Evolutionary conservation across 1,140 invertebrate species (phyloP).

Genomic region (Macrotrachela quadricornifera): DNA sequence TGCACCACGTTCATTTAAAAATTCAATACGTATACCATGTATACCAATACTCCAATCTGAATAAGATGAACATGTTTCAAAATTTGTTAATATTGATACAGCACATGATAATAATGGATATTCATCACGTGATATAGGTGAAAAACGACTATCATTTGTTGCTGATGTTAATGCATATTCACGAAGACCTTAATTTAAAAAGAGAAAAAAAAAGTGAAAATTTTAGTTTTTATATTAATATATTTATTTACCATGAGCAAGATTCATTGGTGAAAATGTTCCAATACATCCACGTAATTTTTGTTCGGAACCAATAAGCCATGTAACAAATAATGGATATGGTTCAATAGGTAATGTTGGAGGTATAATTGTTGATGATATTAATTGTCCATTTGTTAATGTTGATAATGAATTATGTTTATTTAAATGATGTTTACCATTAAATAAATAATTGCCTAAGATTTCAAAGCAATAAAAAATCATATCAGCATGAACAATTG

Average conservation of each 20-base stretch:
- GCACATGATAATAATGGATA: slow-evolving; percentile 71
- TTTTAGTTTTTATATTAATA: too few species aligned
- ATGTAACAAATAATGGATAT: slow-evolving; percentile 81
- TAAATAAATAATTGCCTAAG: slow-evolving; percentile 2
- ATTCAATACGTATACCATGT: slow-evolving; percentile 94
- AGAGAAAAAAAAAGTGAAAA: too few species aligned
- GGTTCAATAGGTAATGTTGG: background rate
- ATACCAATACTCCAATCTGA: slow-evolving; percentile 88
- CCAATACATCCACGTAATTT: slow-evolving; percentile 34
- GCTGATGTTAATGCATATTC: slow-evolving; percentile 95
- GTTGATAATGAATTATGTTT: too few species aligned
- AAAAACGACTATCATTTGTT: slow-evolving; percentile 85
- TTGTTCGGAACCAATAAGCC: slow-evolving; percentile 81
- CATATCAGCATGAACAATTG: background rate
- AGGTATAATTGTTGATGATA: background rate
- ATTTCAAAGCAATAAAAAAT: slow-evolving; percentile 8
- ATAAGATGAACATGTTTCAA: slow-evolving; percentile 81
- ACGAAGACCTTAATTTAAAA: slow-evolving; percentile 66
- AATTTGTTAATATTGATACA: slow-evolving; percentile 77
- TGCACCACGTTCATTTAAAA: slow-evolving; percentile 74
- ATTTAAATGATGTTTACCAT: background rate
- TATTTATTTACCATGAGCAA: slow-evolving; percentile 40
- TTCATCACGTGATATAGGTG: slow-evolving; percentile 79
- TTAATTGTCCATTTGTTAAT: too few species aligned
- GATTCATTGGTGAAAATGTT: slow-evolving; percentile 50